Base-by-base conservation (phyloP, 2,797 vertebrate species). In the Hydrophis major region DNA sequence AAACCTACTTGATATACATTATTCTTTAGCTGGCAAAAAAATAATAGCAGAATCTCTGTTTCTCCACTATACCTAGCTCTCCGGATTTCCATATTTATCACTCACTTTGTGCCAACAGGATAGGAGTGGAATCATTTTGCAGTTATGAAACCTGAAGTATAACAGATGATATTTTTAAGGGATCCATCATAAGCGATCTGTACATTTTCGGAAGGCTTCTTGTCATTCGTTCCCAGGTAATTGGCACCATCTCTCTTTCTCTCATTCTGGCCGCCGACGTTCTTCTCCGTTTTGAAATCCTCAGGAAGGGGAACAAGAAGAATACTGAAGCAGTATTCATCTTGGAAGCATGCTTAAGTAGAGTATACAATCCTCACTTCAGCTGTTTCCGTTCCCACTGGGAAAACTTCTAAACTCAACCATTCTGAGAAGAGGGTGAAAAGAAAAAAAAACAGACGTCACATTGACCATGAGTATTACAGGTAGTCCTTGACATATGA, bases 71-170 rank as follows among this genome's bases (percentile, higher is more conserved):
- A 13, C 16, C 93, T 57, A 90, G 94, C 94, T 96, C 96, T 95
- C n/a, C 20, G 25, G 90, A 97, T 97, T 97, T 97, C 97, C 97
- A 97, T 97, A 96, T 97, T 98, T 97, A 97, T 97, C 96, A 88
- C 96, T 95, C 92, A 90, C 22, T 94, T 94, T 69, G 93, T 28
- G 27, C 94, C 50, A 42, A 94, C 4, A 53, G 90, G 25, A 93
- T n/a, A 92, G 25, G 37, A 59, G 63, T 27, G 59, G 22, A 95
- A 93, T 88, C 2, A 8, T 93, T 96, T 93, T 94, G 95, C 87
- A 47, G 5, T 94, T 93, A 96, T 83, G 95, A 93, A 97, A 95
- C 96, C 94, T 95, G 93, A 94, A 92, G 95, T 32, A 8, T 42
- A 47, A 87, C 90, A 92, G 88, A 78, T 61, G 63, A 0, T 55